These are phyloP conservation scores for Cataglyphis altisquamis DNA, from an alignment of 2,888 invertebrate species.

Conservation along the genomic window DNA sequence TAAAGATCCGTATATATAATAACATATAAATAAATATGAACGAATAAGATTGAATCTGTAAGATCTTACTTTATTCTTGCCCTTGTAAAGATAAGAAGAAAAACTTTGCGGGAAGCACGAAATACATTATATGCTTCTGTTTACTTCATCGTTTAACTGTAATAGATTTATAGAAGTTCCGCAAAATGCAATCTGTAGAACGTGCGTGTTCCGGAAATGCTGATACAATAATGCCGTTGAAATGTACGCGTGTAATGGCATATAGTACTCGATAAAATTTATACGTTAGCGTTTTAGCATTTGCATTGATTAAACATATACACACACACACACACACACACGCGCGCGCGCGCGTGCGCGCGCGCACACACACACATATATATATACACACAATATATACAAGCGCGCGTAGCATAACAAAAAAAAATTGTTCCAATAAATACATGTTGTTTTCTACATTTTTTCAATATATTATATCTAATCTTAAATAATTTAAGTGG, in stretches of 20 bases:
- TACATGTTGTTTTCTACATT: constrained; percentile 12
- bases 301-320: constrained; percentile 23
- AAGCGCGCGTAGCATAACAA: background rate
- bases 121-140: constrained; percentile 46
- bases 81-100: constrained; percentile 44
- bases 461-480: background rate
- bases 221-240: constrained; percentile 34
- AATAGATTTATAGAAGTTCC: constrained; percentile 47
- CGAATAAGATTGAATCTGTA: constrained; percentile 12
- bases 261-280: constrained; percentile 42
- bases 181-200: constrained; percentile 43
- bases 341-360: too few species aligned
- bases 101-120: constrained; percentile 41
- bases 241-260: constrained; percentile 19
- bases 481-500: constrained; percentile 14
- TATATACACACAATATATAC: background rate
- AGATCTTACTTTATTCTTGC: constrained; percentile 20
- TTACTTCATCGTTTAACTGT: constrained; percentile 45
- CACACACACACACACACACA: background rate
- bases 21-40: background rate
- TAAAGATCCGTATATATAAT: background rate
- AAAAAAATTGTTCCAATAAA: constrained; percentile 10
- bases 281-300: constrained; percentile 42
- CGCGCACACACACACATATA: background rate
- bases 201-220: constrained; percentile 21